A percentile compares a stretch with the other conserved stretches of the same genome.
phyloP scores from a whole-genome alignment of 1,140 invertebrate genomes.

The Leptinotarsa lineolata region DNA sequence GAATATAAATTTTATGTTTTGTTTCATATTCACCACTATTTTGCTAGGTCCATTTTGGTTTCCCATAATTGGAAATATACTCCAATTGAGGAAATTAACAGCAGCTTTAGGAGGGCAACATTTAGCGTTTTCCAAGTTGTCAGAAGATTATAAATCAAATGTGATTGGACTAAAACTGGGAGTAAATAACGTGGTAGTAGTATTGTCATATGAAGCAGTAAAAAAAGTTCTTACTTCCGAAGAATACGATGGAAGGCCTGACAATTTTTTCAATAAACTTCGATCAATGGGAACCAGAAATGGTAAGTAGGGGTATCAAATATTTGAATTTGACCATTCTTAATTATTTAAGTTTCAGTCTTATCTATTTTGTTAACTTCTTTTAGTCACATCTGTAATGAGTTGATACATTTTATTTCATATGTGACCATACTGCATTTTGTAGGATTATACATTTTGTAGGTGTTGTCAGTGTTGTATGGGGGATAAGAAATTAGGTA shows the following conservation, averaged over 20 bases:
- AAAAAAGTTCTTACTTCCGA: conserved; percentile 65
- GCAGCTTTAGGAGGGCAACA: conserved; percentile 45
- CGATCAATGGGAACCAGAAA: conserved; percentile 67
- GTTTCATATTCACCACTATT: background rate
- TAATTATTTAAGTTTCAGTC: background rate
- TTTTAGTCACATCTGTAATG: too few relatives aligned
- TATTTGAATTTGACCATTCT: background rate
- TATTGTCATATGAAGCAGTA: conserved; percentile 65
- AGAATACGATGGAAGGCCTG: conserved; percentile 71
- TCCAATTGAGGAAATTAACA: conserved; percentile 33
- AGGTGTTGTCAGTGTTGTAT: too few relatives aligned
- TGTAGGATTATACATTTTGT: too few relatives aligned
- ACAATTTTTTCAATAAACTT: conserved; percentile 69
- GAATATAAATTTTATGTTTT: too few relatives aligned
- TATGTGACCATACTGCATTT: too few relatives aligned
- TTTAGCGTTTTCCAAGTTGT: conserved; percentile 45
- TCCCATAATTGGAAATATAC: conserved; percentile 49
- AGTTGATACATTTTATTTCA: too few relatives aligned
- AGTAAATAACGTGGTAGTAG: conserved; percentile 62
- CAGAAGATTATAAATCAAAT: conserved; percentile 44
- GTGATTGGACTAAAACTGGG: conserved; percentile 59
- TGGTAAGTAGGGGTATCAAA: conserved; percentile 56
- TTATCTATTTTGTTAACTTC: background rate
- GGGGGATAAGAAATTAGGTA: too few relatives aligned
- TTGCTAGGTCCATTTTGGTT: conserved; percentile 49